phyloP scores from a whole-genome alignment of 2,888 invertebrate species.

The Nebria salina region DNA sequence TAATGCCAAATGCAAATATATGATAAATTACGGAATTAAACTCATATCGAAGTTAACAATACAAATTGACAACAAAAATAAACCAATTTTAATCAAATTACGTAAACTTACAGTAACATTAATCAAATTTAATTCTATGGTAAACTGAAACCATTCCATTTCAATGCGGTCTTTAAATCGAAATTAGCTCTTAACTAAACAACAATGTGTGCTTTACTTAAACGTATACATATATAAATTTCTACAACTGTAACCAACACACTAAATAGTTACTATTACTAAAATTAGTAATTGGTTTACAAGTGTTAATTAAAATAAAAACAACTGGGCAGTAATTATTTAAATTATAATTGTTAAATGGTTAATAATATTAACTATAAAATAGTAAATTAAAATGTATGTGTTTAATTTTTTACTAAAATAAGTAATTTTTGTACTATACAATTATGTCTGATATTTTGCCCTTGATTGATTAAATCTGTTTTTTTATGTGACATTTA shows the following conservation, averaged over 20 bases:
- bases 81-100: background rate
- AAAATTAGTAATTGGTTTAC: no score
- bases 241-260: no score
- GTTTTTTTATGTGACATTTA: background rate
- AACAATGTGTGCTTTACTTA: background rate
- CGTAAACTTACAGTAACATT: background rate
- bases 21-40: background rate
- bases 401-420: no score
- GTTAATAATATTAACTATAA: no score
- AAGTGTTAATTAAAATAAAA: no score
- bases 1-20: background rate
- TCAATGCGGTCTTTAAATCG: background rate
- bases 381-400: no score
- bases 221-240: no score
- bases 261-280: no score
- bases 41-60: background rate
- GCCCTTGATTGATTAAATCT: background rate
- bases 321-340: no score
- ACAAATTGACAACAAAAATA: background rate
- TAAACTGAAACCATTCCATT: background rate
- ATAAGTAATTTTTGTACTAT: background rate
- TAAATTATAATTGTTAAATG: no score
- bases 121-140: background rate
- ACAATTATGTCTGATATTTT: background rate
- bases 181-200: background rate